Evolutionary conservation across 2,113 vertebrate genomes (phyloP).

Genomic region (Neotoma lepida): DNA sequence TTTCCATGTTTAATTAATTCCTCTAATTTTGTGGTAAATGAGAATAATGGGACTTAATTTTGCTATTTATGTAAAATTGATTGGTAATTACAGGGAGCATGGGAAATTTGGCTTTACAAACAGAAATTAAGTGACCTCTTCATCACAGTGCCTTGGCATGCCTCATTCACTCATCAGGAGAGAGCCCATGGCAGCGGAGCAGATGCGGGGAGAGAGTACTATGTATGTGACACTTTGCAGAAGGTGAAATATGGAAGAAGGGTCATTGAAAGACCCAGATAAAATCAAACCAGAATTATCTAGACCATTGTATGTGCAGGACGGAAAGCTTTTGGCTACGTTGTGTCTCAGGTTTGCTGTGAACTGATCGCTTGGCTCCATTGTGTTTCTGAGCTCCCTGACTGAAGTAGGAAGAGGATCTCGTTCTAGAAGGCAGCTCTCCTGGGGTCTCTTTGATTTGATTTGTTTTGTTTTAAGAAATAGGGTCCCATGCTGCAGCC

Average conservation of each 20-base stretch:
- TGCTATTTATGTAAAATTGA: slow-evolving; percentile 87
- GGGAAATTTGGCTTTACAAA: slow-evolving; percentile 82
- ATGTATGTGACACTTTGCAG: background rate
- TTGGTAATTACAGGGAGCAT: slow-evolving; percentile 83
- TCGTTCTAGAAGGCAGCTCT: background rate
- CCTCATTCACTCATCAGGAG: slow-evolving; percentile 30
- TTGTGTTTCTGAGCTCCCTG: fast-evolving
- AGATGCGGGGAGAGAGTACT: fast-evolving
- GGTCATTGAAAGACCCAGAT: background rate
- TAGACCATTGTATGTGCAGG: background rate
- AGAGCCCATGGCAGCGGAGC: background rate
- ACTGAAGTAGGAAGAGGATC: fast-evolving
- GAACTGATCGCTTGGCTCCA: background rate
- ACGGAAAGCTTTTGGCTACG: background rate
- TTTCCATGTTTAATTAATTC: slow-evolving; percentile 87
- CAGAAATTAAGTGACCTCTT: slow-evolving; percentile 83
- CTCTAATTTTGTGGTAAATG: slow-evolving; percentile 87
- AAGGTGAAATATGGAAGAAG: background rate
- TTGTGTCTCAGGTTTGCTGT: background rate
- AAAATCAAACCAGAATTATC: background rate
- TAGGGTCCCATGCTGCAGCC: background rate
- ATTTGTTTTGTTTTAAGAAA: background rate
- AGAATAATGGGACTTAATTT: slow-evolving; percentile 88
- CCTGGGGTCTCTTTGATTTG: background rate
- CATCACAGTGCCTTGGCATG: slow-evolving; percentile 72